Evolutionary conservation across 2,888 invertebrate genomes (phyloP).

Genomic region (Crocallis elinguaria): DNA sequence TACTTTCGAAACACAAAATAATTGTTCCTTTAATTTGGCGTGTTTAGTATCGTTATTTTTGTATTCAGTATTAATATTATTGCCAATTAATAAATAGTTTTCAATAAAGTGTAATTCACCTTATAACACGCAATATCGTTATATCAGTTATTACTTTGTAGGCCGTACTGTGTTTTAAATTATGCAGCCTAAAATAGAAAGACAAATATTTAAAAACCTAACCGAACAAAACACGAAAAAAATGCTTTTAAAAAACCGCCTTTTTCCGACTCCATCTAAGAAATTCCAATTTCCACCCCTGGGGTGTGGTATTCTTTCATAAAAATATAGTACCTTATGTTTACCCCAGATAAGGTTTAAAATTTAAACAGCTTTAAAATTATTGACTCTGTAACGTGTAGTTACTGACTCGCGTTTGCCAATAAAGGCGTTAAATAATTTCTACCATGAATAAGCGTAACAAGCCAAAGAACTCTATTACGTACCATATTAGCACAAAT

Average conservation of each 20-base stretch:
- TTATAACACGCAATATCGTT: not conserved
- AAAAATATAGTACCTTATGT: too few species aligned
- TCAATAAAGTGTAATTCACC: not conserved
- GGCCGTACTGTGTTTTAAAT: not conserved
- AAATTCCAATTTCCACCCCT: too few species aligned
- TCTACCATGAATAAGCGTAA: slow-evolving; percentile 21
- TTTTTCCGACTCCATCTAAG: too few species aligned
- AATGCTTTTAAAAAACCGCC: too few species aligned
- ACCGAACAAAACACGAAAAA: too few species aligned
- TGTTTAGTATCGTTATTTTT: not conserved
- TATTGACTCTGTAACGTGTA: not conserved
- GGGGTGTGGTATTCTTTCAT: too few species aligned
- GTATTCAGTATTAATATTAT: not conserved
- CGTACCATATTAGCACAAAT: slow-evolving; percentile 59
- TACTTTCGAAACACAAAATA: not conserved
- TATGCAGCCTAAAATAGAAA: too few species aligned
- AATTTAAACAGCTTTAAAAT: too few species aligned
- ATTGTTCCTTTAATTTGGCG: not conserved
- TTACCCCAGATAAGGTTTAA: too few species aligned
- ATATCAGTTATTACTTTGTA: not conserved
- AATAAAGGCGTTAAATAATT: slow-evolving; percentile 8
- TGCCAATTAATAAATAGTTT: not conserved
- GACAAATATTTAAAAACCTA: too few species aligned
- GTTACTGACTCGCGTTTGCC: not conserved
- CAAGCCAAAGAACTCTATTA: slow-evolving; percentile 34